Percentiles rank a stretch among this genome's conserved stretches.
phyloP scores from a whole-genome alignment of 1,140 invertebrate species.

The Ylistrum balloti region DNA sequence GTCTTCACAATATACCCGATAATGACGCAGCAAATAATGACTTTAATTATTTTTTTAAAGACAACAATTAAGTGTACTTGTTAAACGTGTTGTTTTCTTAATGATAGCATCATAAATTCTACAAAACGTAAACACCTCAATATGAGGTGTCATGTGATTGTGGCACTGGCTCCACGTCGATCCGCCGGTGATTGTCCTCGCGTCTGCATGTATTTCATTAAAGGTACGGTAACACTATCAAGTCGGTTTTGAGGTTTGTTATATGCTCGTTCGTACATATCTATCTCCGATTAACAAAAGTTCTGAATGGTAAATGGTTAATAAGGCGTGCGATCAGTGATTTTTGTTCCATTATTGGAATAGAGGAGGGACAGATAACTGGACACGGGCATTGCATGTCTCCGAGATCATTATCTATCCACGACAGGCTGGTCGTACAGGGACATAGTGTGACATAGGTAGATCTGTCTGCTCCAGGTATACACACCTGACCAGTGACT shows the following conservation, averaged over 20 bases:
- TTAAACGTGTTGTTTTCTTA: constrained; percentile 39
- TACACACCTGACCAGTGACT: neutral
- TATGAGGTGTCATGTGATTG: constrained; percentile 2
- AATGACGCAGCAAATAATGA: constrained; percentile 27
- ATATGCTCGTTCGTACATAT: neutral
- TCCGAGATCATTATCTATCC: neutral
- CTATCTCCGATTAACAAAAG: constrained; percentile 17
- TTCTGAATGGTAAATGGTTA: constrained; percentile 39
- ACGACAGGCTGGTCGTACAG: too few relatives aligned
- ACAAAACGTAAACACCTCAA: constrained; percentile 34
- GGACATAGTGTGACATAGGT: neutral
- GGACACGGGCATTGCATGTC: neutral
- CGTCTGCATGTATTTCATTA: neutral
- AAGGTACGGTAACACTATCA: constrained; percentile 27
- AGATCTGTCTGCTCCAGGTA: neutral
- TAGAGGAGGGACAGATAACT: neutral
- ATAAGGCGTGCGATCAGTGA: constrained; percentile 25
- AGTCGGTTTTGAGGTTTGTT: constrained; percentile 26
- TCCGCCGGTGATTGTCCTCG: neutral
- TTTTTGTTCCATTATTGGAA: constrained; percentile 26
- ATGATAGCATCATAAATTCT: constrained; percentile 9
- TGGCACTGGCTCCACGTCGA: neutral
- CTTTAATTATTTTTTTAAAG: constrained; percentile 36
- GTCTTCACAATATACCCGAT: neutral
- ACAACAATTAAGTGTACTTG: constrained; percentile 39